Base-by-base conservation (phyloP, 2,113 vertebrate species). In the Lamprologus callipterus region DNA sequence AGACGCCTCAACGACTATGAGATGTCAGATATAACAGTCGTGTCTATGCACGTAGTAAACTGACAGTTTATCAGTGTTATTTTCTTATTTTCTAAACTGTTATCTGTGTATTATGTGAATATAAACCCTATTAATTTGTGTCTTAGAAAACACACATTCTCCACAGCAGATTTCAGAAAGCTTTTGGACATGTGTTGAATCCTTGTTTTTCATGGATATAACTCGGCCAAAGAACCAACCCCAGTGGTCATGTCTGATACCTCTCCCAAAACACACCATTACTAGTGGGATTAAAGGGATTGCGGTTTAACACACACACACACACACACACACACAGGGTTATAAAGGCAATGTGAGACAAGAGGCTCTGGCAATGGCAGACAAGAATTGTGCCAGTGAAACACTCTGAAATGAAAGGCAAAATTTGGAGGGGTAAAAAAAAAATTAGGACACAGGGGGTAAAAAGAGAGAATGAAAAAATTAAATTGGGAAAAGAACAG, bases 211-310 rank as follows among this genome's bases (percentile, higher is more conserved):
- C 82, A 92, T 49, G 86, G 80, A 3, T 86, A 19, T 88, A 87
- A 89, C 68, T 75, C 14, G 4, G 90, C 91, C 91, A 92, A 88
- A 88, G 91, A 84, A 87, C 58, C 84, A 75, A 70, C 85, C 93
- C 90, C 92, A 93, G 82, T 73, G 88, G 93, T 80, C 87, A 87
- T 93, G 91, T 92, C 87, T 92, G 92, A 95, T 90, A 81, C 79
- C 28, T 49, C 80, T 93, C 93, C 93, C 94, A 94, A 88, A 91
- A 75, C 92, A 92, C 94, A 94, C 91, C 92, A 93, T 93, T 88
- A 95, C 93, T 93, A 94, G 92, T 91, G 94, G 90, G 94, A 95
- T 95, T 94, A 95, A 87, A 87, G 60, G 87, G 91, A 91, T 92
- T 94, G 87, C 2, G 65, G 88, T 86, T 89, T 60, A 81, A 91